Evolutionary conservation across 2,888 invertebrate genomes (phyloP).

Genomic region (Lamproptera curius): DNA sequence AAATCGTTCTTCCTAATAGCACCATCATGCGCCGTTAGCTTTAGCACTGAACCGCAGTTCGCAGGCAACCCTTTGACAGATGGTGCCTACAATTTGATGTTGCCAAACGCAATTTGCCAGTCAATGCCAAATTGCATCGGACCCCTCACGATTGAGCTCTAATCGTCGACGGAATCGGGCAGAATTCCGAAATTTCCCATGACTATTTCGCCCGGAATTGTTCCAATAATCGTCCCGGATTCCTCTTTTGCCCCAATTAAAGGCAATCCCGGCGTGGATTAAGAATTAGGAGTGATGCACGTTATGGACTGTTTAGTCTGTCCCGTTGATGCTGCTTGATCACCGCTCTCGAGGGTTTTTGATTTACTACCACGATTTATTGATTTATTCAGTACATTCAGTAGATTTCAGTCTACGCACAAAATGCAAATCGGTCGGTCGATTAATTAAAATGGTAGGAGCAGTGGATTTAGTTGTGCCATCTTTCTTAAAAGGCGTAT

Average conservation of each 20-base stretch:
- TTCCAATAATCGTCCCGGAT: conserved; percentile 48
- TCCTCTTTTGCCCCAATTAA: conserved; percentile 63
- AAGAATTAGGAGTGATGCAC: conserved; percentile 55
- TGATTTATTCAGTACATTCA: conserved; percentile 58
- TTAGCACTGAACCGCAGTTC: conserved; percentile 21
- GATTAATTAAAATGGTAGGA: no score
- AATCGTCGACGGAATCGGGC: conserved; percentile 54
- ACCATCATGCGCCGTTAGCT: conserved; percentile 24
- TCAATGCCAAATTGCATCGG: conserved; percentile 74
- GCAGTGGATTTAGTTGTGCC: no score
- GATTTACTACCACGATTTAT: conserved; percentile 48
- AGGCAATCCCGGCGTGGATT: conserved; percentile 54
- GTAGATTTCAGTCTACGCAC: no score
- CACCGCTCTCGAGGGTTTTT: conserved; percentile 36
- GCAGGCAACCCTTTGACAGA: conserved; percentile 31
- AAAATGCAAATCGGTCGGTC: no score
- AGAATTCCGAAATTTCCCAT: conserved; percentile 59
- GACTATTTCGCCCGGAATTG: conserved; percentile 57
- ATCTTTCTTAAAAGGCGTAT: no score
- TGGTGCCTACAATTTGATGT: conserved; percentile 26
- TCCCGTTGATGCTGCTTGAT: conserved; percentile 42
- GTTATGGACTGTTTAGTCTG: conserved; percentile 58
- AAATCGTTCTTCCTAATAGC: conserved; percentile 18
- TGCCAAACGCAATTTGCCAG: conserved; percentile 61
- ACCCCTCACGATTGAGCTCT: conserved; percentile 61